Evolutionary conservation across 2,888 invertebrate species (phyloP).

Genomic region (Drosophila paramelanica): DNA sequence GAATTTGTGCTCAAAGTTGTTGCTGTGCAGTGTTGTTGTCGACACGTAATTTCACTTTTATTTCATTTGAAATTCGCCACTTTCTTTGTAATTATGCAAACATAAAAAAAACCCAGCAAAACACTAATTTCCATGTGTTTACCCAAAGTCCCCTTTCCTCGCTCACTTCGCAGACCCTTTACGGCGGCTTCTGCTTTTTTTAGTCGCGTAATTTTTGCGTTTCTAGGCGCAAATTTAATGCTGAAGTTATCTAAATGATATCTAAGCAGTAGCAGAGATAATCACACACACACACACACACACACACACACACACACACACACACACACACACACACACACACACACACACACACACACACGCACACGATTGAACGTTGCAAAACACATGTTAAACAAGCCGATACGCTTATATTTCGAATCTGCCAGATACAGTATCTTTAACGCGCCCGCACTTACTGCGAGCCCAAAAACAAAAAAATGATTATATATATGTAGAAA

Average conservation of each 20-base stretch:
- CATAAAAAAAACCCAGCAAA: slow-evolving; percentile 6
- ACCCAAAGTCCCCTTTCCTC: background rate
- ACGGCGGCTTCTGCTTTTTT: background rate
- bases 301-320: background rate
- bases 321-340: slow-evolving; percentile 1
- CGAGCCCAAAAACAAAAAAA: slow-evolving; percentile 34
- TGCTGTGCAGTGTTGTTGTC: slow-evolving; percentile 3
- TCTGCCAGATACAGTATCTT: slow-evolving; percentile 62
- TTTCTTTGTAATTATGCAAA: slow-evolving; percentile 55
- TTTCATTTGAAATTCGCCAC: slow-evolving; percentile 51
- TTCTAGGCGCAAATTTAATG: slow-evolving; percentile 14
- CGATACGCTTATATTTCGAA: slow-evolving; percentile 50
- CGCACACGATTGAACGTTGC: slow-evolving; percentile 25
- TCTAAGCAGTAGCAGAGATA: slow-evolving; percentile 41
- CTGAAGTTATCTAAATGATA: slow-evolving; percentile 5
- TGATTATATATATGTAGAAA: slow-evolving; percentile 1
- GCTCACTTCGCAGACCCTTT: no score
- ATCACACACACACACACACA: background rate
- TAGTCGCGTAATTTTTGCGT: slow-evolving; percentile 1
- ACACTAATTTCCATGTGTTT: slow-evolving; percentile 18
- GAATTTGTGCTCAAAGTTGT: background rate
- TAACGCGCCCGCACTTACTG: slow-evolving; percentile 53
- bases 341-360: background rate
- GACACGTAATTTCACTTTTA: slow-evolving; percentile 62
- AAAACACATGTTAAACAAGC: slow-evolving; percentile 48